These are phyloP conservation scores for Actinia equina DNA, from an alignment of 64 coral and sea anemone species.

Conservation along the genomic window DNA sequence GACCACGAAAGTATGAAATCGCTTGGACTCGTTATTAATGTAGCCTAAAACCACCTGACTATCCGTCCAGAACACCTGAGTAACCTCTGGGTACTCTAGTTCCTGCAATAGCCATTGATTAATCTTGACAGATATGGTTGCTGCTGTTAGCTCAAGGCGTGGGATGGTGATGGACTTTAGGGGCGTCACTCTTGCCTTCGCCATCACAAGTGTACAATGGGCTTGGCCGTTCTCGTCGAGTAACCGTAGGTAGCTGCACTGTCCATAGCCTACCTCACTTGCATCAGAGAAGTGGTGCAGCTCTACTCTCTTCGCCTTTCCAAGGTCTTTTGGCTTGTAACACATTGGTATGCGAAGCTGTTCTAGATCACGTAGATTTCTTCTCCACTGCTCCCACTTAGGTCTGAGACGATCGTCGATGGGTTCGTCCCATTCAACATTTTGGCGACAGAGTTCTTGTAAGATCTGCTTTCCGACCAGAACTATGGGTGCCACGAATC, in stretches of 20 bases:
- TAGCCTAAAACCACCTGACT: neutral
- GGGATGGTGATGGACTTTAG: neutral
- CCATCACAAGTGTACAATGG: neutral
- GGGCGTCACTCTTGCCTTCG: neutral
- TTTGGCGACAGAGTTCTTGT: neutral
- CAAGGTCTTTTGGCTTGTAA: neutral
- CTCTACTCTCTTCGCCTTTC: neutral
- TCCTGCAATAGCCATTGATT: neutral
- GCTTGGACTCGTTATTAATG: neutral
- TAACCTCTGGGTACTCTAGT: neutral
- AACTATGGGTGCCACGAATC: neutral
- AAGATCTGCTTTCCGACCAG: neutral
- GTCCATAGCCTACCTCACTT: constrained; percentile 27
- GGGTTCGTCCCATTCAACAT: neutral
- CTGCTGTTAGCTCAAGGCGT: neutral
- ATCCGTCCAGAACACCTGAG: neutral
- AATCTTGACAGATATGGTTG: neutral
- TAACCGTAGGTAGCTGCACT: constrained; percentile 27
- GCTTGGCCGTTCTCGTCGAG: neutral
- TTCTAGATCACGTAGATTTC: neutral
- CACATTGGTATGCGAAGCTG: neutral
- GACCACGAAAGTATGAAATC: neutral
- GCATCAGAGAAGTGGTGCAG: constrained; percentile 53
- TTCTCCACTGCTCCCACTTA: neutral
- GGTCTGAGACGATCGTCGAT: neutral